These are phyloP conservation scores for Andrena haemorrhoa DNA, from an alignment of 2,888 invertebrate species.

Conservation along the genomic window DNA sequence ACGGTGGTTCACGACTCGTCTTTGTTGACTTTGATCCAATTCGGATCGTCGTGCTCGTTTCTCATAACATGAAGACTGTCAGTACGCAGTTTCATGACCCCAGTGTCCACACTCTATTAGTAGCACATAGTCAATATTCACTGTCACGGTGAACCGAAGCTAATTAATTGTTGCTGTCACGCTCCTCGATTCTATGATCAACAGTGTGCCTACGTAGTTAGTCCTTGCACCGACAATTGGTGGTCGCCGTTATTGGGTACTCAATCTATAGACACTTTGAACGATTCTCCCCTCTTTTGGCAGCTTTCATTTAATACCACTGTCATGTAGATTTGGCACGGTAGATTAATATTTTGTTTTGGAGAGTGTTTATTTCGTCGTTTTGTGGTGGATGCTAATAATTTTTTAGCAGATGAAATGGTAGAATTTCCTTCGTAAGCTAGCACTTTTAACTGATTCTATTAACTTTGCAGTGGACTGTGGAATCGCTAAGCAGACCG, in stretches of 20 bases:
- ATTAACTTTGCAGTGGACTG: background rate
- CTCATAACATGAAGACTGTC: background rate
- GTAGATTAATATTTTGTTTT: too few species aligned
- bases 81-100: background rate
- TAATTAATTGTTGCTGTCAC: background rate
- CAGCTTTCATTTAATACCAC: too few species aligned
- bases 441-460: background rate
- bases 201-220: background rate
- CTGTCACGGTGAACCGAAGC: background rate
- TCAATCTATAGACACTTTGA: too few species aligned
- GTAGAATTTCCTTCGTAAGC: background rate
- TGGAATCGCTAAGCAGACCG: slow-evolving; percentile 1
- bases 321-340: too few species aligned
- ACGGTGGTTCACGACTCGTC: background rate
- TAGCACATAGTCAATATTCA: slow-evolving; percentile 1
- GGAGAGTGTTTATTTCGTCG: too few species aligned
- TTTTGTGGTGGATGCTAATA: background rate
- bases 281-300: too few species aligned
- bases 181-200: background rate
- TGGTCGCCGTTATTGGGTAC: background rate
- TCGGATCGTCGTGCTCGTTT: background rate
- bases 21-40: background rate
- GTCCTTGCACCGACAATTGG: background rate
- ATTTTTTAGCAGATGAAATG: too few species aligned
- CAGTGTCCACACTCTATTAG: background rate